A percentile compares a stretch with the other conserved stretches of the same genome.
phyloP scores from a whole-genome alignment of 2,888 invertebrate genomes.

The Apamea epomidion region DNA sequence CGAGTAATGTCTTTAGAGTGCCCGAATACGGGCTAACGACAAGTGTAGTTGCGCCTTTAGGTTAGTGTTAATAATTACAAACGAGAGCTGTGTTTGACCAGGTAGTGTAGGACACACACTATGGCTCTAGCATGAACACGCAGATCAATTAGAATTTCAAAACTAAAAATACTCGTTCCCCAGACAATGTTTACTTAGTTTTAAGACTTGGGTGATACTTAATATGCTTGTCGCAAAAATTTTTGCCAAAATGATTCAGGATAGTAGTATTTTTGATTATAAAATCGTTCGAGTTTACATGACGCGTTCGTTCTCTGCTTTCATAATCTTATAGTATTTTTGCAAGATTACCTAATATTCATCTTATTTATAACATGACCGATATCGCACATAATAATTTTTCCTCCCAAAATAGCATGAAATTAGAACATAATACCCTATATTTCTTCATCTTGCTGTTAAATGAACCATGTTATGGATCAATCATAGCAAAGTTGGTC shows the following conservation, averaged over 20 bases:
- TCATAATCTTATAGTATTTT: background rate
- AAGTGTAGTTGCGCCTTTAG: too few relatives aligned
- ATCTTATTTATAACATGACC: background rate
- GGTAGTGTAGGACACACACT: too few relatives aligned
- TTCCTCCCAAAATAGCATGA: background rate
- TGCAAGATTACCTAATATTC: background rate
- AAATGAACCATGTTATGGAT: constrained; percentile 36
- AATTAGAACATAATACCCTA: background rate
- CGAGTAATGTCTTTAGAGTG: too few relatives aligned
- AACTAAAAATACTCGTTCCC: background rate
- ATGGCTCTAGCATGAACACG: background rate
- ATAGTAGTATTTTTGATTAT: background rate
- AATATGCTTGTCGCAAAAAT: background rate
- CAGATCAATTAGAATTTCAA: background rate
- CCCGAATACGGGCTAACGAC: too few relatives aligned
- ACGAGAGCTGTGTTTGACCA: background rate
- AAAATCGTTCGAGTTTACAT: background rate
- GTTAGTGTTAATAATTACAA: too few relatives aligned
- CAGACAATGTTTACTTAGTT: background rate
- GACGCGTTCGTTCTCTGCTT: background rate
- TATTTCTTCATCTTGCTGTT: constrained; percentile 35
- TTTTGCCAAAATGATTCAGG: background rate
- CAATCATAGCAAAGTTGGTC: constrained; percentile 35
- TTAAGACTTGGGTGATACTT: background rate
- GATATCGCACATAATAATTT: background rate